Evolutionary conservation across 2,113 vertebrate species (phyloP), one percentile per base, ranked within the genome.

Genomic region (Scalopus aquaticus): DNA sequence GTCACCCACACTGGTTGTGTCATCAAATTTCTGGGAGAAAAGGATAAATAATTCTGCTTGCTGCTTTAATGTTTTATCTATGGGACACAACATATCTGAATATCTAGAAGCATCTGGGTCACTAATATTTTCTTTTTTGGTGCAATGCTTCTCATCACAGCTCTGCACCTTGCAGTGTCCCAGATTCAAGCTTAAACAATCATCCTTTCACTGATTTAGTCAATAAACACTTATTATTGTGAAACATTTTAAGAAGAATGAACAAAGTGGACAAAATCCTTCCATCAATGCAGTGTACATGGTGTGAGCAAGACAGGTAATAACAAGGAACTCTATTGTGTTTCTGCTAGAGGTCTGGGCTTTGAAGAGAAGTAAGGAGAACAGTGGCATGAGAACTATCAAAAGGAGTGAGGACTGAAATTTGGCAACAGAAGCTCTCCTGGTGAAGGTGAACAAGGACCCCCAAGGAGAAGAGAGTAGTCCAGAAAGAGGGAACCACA

Each of bases 11-110:
- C 32, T 46, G 51, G 39, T 39, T 72, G 76, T 88, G 51, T 39
- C 82, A 85, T 83, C 93, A 91, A 7, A 67, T 67, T 82, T 79
- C 79, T 56, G 54, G 32, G 51, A 17, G 28, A 49, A 79, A 93
- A 83, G 37, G n/a, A 69, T 82, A 46, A 35, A 78, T 64, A 89
- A 82, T 80, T 88, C 77, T 83, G 30, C 51, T 42, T 42, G 22
- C 9, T 79, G 32, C 17, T 32, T 93, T 35, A 42, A 4, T 64
- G 76, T 87, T 92, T 67, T 49, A 20, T 76, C 67, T 56, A 24
- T 35, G 42, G 42, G 62, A 73, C 54, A 15, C 9, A 72, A 35
- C 6, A 32, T 24, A 89, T 19, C 79, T 87, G 39, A 22, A 85
- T 49, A 77, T 46, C 30, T 42, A 51, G 39, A 94, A 84, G 84